A percentile compares a stretch with the other conserved stretches of the same genome.
Evolutionary conservation across 2,113 vertebrate species (phyloP).

Genomic region (Tiliqua scincoides): DNA sequence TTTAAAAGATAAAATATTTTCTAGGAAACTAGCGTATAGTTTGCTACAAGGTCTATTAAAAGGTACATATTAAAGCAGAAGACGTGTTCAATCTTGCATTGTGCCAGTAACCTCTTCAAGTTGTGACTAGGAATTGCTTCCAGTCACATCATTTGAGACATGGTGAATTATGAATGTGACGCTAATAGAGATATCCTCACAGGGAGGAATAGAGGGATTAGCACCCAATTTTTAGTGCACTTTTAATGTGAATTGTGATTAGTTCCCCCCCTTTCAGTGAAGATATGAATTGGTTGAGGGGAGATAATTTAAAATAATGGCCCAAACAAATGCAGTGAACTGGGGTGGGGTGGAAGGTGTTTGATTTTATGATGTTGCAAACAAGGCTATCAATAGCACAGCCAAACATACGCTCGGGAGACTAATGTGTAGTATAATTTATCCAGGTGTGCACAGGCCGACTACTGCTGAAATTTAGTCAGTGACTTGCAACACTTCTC

Average conservation of each 20-base stretch:
- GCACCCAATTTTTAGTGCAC: not conserved
- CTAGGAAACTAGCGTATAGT: not conserved
- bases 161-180: constrained; percentile 12
- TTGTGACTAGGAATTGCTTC: not conserved
- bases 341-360: not conserved
- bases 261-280: not conserved
- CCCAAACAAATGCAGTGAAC: not conserved
- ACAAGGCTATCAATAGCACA: not conserved
- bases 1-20: not conserved
- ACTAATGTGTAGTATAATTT: not conserved
- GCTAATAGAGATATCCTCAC: not conserved
- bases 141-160: not conserved
- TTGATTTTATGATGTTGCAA: not conserved
- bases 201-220: not conserved
- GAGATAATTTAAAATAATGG: not conserved
- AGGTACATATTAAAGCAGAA: not conserved
- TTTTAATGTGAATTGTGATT: not conserved
- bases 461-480: not conserved
- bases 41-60: not conserved
- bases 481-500: not conserved
- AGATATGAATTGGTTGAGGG: not conserved
- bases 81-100: not conserved
- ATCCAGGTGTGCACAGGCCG: not conserved
- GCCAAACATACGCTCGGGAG: not conserved
- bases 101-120: not conserved